Conservation (phyloP, 2,888 invertebrate genomes). For the Hanleya hanleyi region DNA sequence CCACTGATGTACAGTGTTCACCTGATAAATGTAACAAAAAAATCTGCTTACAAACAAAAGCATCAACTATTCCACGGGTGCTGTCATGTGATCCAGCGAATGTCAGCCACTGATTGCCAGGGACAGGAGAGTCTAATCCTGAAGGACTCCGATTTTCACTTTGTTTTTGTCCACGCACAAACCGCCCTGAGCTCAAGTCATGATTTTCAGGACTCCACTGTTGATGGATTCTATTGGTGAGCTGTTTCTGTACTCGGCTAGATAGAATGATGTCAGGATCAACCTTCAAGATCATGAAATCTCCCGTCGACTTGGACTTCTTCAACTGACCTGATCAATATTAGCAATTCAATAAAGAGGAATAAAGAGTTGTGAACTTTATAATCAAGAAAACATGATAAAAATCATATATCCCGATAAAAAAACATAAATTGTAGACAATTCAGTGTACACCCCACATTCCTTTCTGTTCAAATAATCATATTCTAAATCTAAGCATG, state of each 20-base stretch:
- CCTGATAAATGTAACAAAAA: too few species aligned
- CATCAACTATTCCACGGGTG: slow-evolving; percentile 58
- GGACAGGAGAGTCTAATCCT: slow-evolving; percentile 37
- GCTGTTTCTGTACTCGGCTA: slow-evolving; percentile 39
- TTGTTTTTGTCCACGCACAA: slow-evolving; percentile 57
- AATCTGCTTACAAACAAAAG: slow-evolving; percentile 65
- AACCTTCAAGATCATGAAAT: slow-evolving; percentile 44
- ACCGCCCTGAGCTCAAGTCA: slow-evolving; percentile 54
- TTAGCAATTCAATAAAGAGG: too few species aligned
- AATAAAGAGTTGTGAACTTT: too few species aligned
- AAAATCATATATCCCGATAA: not conserved
- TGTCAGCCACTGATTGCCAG: slow-evolving; percentile 50
- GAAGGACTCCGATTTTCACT: slow-evolving; percentile 43
- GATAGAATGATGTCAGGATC: slow-evolving; percentile 47
- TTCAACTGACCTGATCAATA: slow-evolving; percentile 33
- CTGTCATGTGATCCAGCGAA: slow-evolving; percentile 57
- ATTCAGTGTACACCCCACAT: too few species aligned
- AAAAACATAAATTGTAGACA: not conserved
- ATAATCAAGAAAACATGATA: not conserved
- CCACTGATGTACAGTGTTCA: too few species aligned
- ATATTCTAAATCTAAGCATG: too few species aligned
- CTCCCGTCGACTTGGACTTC: slow-evolving; percentile 26
- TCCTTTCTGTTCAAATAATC: too few species aligned
- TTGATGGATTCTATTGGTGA: slow-evolving; percentile 52
- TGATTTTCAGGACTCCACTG: slow-evolving; percentile 59